A percentile compares a stretch with the other conserved stretches of the same genome.
These are phyloP conservation scores for Hypena proboscidalis DNA, from an alignment of 2,888 invertebrate species.

Conservation along the genomic window DNA sequence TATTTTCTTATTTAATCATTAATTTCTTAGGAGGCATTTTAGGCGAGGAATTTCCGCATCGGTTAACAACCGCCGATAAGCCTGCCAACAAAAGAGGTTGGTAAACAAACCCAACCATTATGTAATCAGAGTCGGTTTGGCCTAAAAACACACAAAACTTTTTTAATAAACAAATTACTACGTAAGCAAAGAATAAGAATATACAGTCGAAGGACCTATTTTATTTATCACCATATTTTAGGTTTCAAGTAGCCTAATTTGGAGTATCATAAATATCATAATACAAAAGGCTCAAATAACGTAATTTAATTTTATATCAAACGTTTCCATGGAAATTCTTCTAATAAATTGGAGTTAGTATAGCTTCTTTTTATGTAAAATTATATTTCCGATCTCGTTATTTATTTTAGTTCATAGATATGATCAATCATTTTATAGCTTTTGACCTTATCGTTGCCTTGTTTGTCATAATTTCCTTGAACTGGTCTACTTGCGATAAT, in stretches of 20 bases:
- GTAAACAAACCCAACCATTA: slow-evolving; percentile 12
- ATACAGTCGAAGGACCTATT: slow-evolving; percentile 23
- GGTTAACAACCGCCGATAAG: slow-evolving; percentile 5
- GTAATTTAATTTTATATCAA: not conserved
- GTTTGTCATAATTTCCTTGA: too few relatives aligned
- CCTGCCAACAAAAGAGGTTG: slow-evolving; percentile 14
- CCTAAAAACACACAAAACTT: slow-evolving; percentile 37
- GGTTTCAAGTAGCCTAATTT: slow-evolving; percentile 5
- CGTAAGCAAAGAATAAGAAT: slow-evolving; percentile 29
- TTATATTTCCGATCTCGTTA: too few relatives aligned
- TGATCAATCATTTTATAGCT: too few relatives aligned
- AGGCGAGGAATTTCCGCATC: not conserved
- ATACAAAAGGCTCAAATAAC: not conserved
- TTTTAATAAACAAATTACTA: slow-evolving; percentile 42
- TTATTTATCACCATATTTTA: slow-evolving; percentile 7
- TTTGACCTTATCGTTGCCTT: too few relatives aligned
- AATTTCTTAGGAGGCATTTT: slow-evolving; percentile 1
- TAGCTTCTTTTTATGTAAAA: too few relatives aligned
- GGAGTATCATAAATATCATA: slow-evolving; percentile 2
- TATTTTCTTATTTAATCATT: not conserved
- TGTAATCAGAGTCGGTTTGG: slow-evolving; percentile 24
- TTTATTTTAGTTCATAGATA: too few relatives aligned
- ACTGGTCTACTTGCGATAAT: too few relatives aligned
- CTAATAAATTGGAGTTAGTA: not conserved
- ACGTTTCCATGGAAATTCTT: not conserved